Base-by-base conservation (phyloP, 1,140 invertebrate species). In the Halesus radiatus region DNA sequence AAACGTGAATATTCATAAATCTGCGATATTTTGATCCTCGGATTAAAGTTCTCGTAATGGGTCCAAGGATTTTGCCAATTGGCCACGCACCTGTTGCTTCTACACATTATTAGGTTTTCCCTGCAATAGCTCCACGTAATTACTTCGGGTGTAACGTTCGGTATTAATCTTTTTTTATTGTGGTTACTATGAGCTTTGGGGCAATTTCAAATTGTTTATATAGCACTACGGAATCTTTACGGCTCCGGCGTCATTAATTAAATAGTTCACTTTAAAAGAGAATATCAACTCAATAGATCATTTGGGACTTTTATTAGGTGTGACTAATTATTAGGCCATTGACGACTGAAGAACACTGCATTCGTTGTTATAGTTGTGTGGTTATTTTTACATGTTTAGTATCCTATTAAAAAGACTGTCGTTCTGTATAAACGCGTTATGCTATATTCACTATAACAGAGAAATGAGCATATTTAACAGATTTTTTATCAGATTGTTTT, bases 141-240 rank as follows among this genome's bases (percentile, higher is more conserved):
- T 29, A 32, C 10, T 29, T 66, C 62, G 8, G 29, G 16, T 66
- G 26, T 16, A 66, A 66, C 29, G 29, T 26, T 66, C 62, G 26
- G 26, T 66, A 32, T 66, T 26, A 66, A 66, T 66, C 62, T 32
- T 26, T 29, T 16, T 32, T 66, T 66, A 66, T 13, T 45, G 23
- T 66, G 62, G 62, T 23, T 37, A 3, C 1, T 16, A 66, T 29
- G 62, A 32, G 22, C 13, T n/a, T 29, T 29, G 22, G 8, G 29
- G 23, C 29, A 32, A 66, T 66, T 66, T 32, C 22, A 66, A 66
- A 29, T 66, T 66, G 32, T 66, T 66, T 66, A 29, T 37, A 26
- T 45, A 8, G 37, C 37, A 45, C 37, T 45, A 45, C 37, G 10
- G 37, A 45, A 45, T 13, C 37, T 45, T 13, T 45, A 45, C 37